Base-by-base conservation (phyloP, 2,113 vertebrate species). In the Cebus imitator region DNA sequence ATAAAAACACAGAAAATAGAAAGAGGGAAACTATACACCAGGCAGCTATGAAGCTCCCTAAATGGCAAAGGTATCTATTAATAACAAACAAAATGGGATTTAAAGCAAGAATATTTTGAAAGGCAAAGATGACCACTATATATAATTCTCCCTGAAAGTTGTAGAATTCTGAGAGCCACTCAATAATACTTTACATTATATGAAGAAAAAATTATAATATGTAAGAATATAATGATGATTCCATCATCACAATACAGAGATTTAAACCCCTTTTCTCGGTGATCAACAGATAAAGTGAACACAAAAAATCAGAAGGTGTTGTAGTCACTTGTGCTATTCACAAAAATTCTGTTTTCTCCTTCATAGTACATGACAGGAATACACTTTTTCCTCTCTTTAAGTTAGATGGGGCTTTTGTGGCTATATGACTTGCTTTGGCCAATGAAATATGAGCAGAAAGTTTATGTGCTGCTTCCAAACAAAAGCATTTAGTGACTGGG, bases 21-120 rank as follows among this genome's bases (percentile, higher is more conserved):
- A 87, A 66, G 52, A 80, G 11, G 21, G 21, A 64, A 20, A 73
- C 55, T 87, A 27, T 52, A 43, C 64, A 32, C 23, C n/a, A 87
- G 55, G 4, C 21, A 88, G 52, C 27, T 45, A 50, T 68, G 10
- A 76, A 83, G 40, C n/a, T 75, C 23, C n/a, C 87, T 48, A 78
- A 57, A 61, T 58, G 61, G n/a, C 50, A 9, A 43, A 18, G 32
- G 3, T 50, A 18, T 81, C 35, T 81, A 23, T 55, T 81, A 81
- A 12, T 72, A 40, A 73, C n/a, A 73, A 11, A 23, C 70, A 73
- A 72, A 73, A 73, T 73, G 37, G 66, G 64, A 64, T 66, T 73
- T 81, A 57, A 87, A 45, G n/a, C 8, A 91, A 91, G 43, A 87
- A 92, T 8, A 87, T 55, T 87, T 75, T 87, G 30, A 87, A 92